Base-by-base conservation (phyloP, 2,797 vertebrate species). In the Sebastes kiyomatsui region DNA sequence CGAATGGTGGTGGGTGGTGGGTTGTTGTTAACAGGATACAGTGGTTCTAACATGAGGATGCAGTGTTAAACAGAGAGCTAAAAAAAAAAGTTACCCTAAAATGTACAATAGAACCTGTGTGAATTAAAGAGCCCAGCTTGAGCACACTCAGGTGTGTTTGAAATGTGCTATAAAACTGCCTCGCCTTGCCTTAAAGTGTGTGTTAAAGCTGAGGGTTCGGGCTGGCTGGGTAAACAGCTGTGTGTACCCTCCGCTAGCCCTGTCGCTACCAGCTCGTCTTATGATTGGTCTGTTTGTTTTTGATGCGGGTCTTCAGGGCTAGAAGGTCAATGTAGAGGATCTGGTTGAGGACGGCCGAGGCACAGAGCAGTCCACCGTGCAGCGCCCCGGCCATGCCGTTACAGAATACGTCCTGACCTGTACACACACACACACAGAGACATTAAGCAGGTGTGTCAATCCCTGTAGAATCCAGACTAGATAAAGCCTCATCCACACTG, bases 341-440 rank as follows among this genome's bases (percentile, higher is more conserved):
- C 58, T 95, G 94, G 75, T 96, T 88, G 46, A 97, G 96, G 6
- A 97, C 20, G 0, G 95, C 87, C 0, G 95, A 97, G 32, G 96
- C 94, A 1, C 96, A 97, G 4, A 97, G 89, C 18, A 97, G 85
- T 18, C 94, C 96, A 2, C 96, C 96, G 0, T 96, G 96, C 74
- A 97, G 72, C 0, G 96, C 96, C 2, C 96, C 96, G 0, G 95
- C 95, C 91, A 97, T 87, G 64, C 96, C 96, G 0, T 96, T 96
- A 83, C 95, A 95, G 91, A 97, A 94, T 0, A 94, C 91, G 0
- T 96, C 95, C 92, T 96, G 96, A 82, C 96, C 96, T 97, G 90
- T 58, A 76, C 56, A 60, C 12, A 14, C 42, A 46, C 42, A 42
- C 38, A 16, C 38, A 77, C 9, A 79, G 2, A 75, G 4, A 81